These are phyloP conservation scores for Apostichopus californicus DNA, from an alignment of 35 echinoderm and acorn worm species.

Conservation along the genomic window DNA sequence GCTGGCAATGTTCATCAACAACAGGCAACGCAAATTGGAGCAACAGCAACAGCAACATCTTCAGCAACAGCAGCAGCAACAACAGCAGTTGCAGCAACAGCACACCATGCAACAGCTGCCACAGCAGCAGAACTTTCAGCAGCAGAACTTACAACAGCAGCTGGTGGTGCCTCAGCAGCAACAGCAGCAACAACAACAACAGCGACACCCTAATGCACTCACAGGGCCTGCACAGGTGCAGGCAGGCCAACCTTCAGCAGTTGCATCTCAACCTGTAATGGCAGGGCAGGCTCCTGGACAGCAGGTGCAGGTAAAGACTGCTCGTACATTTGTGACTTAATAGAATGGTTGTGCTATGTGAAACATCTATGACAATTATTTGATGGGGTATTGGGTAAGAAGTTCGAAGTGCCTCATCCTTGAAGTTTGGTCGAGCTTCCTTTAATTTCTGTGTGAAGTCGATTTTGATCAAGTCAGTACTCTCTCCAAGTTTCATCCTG, in stretches of 20 bases:
- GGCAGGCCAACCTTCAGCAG: constrained; percentile 1
- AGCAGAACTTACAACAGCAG: constrained; percentile 72
- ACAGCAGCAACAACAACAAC: constrained; percentile 67
- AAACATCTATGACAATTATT: too few relatives aligned
- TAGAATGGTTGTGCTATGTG: too few relatives aligned
- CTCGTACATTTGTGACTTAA: too few relatives aligned
- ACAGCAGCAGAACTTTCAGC: constrained; percentile 68
- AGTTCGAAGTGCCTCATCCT: too few relatives aligned
- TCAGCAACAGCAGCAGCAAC: constrained; percentile 70
- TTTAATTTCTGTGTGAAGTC: too few relatives aligned
- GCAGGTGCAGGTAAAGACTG: constrained; percentile 30
- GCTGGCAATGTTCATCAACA: constrained; percentile 92
- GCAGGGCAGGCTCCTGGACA: constrained; percentile 34
- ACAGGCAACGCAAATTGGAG: constrained; percentile 36
- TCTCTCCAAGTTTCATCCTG: too few relatives aligned
- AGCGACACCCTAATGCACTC: constrained; percentile 33
- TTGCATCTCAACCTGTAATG: constrained; percentile 9
- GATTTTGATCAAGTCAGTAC: too few relatives aligned
- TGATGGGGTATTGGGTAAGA: too few relatives aligned
- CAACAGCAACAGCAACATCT: constrained; percentile 79
- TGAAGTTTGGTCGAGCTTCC: too few relatives aligned
- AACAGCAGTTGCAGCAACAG: constrained; percentile 62
- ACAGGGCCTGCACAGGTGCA: neutral
- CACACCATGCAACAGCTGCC: constrained; percentile 59
- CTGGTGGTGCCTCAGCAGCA: constrained; percentile 50